Evolutionary conservation across 2,113 vertebrate species (phyloP).

Genomic region (Spilogale gracilis): DNA sequence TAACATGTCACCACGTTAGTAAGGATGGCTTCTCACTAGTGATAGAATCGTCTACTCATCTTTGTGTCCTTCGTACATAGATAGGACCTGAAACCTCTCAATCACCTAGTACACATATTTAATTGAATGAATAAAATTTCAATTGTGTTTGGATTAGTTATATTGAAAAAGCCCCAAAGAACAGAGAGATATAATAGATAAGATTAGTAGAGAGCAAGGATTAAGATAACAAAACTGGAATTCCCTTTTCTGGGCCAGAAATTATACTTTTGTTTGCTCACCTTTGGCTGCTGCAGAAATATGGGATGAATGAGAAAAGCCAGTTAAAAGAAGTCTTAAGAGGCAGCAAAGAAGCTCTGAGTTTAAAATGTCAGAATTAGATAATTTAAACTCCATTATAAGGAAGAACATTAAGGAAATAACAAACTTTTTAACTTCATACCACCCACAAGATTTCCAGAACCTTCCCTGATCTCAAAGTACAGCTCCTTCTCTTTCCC

Average conservation of each 20-base stretch:
- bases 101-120: neutral
- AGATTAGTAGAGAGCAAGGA: neutral
- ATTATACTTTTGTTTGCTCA: neutral
- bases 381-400: neutral
- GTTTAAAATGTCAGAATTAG: neutral
- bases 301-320: neutral
- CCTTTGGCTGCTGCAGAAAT: neutral
- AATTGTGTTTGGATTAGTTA: neutral
- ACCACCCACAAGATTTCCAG: slow-evolving; percentile 38
- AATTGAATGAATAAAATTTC: neutral
- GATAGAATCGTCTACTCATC: neutral
- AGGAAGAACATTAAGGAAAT: slow-evolving; percentile 29
- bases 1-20: neutral
- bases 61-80: neutral
- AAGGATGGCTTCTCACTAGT: neutral
- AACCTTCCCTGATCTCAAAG: slow-evolving; percentile 37
- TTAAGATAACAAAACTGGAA: neutral
- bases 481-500: neutral
- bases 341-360: neutral
- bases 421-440: neutral
- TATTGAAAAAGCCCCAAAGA: neutral
- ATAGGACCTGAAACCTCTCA: neutral
- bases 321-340: neutral
- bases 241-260: neutral
- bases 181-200: neutral